A percentile compares a stretch with the other conserved stretches of the same genome.
phyloP scores from a whole-genome alignment of 2,797 vertebrate genomes.

The Myoxocephalus aenaeus region DNA sequence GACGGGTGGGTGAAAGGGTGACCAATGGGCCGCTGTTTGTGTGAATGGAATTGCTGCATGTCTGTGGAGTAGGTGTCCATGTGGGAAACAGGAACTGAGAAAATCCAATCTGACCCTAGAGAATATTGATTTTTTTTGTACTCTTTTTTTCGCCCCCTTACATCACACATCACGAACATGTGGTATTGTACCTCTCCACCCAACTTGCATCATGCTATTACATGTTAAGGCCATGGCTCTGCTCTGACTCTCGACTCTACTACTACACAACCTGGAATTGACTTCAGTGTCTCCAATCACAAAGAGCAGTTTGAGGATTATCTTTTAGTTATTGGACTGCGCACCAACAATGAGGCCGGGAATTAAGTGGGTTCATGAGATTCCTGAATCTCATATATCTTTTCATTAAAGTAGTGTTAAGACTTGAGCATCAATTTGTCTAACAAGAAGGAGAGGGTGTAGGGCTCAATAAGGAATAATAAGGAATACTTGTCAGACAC shows the following conservation, averaged over 20 bases:
- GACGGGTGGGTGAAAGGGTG: conserved; percentile 22
- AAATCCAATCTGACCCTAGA: conserved; percentile 8
- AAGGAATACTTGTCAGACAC: conserved; percentile 54
- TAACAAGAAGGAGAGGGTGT: conserved; percentile 20
- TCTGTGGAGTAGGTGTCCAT: not conserved
- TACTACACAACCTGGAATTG: conserved; percentile 22
- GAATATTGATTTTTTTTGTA: not conserved
- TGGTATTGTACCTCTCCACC: conserved; percentile 8
- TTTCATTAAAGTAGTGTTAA: conserved; percentile 61
- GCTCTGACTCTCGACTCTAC: conserved; percentile 42
- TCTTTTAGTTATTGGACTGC: conserved; percentile 33
- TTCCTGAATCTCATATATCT: conserved; percentile 45
- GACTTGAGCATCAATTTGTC: conserved; percentile 38
- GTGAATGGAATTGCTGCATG: conserved; percentile 8
- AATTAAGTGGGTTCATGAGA: conserved; percentile 58
- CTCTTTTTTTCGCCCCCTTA: not conserved
- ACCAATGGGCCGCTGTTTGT: conserved; percentile 4
- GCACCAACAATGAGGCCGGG: conserved; percentile 36
- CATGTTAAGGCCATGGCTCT: conserved; percentile 7
- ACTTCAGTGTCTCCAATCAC: conserved; percentile 43
- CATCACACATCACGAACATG: conserved; percentile 24
- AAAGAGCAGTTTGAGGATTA: conserved; percentile 53
- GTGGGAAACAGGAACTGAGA: not conserved
- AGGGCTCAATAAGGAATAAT: conserved; percentile 39
- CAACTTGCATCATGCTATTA: conserved; percentile 10